These are phyloP conservation scores for Pemphigus obesinymphae DNA, from an alignment of 1,140 invertebrate species.

Conservation along the genomic window DNA sequence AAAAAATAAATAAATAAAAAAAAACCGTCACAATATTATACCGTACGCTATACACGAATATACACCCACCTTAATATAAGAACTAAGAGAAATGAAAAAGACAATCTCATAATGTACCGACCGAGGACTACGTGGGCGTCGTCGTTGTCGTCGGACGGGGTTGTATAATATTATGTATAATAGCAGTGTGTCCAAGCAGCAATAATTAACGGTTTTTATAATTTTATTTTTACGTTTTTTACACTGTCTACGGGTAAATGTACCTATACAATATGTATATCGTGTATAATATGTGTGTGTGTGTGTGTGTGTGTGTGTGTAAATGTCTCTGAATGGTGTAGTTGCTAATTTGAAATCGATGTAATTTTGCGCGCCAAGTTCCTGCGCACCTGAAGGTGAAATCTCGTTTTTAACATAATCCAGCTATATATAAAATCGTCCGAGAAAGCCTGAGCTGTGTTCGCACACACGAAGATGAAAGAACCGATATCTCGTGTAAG, in stretches of 20 bases:
- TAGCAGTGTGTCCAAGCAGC: too few species aligned
- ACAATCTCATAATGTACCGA: too few species aligned
- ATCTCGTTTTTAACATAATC: background rate
- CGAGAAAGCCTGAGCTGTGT: background rate
- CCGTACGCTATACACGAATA: background rate
- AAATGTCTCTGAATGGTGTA: background rate
- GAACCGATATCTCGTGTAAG: background rate
- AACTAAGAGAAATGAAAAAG: too few species aligned
- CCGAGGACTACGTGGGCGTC: too few species aligned
- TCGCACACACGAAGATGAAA: background rate
- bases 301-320: background rate
- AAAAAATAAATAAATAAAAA: too few species aligned
- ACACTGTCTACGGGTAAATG: too few species aligned
- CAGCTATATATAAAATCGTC: conserved; percentile 30
- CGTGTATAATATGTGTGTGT: background rate
- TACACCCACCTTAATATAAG: too few species aligned
- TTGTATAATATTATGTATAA: too few species aligned
- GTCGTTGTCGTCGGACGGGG: too few species aligned
- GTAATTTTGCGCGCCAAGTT: background rate
- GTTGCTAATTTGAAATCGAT: conserved; percentile 37
- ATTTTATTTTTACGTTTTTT: too few species aligned
- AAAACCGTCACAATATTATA: background rate
- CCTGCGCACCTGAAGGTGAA: too few species aligned
- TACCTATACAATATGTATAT: background rate
- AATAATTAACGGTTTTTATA: too few species aligned